These are phyloP conservation scores for Argyrosomus regius DNA, from an alignment of 2,797 vertebrate species.

Conservation along the genomic window DNA sequence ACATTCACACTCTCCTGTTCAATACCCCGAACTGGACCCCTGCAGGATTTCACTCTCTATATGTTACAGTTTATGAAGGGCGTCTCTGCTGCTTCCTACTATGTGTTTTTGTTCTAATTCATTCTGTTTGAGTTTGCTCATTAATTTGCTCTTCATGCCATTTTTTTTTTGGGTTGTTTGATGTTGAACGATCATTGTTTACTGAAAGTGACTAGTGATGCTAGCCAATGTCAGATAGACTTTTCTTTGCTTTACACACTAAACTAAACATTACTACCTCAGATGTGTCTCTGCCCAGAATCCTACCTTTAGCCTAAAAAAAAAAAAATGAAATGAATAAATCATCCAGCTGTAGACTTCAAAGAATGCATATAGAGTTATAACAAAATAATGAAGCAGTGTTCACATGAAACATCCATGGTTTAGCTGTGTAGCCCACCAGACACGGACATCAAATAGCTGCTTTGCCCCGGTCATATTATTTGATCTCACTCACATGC, in stretches of 20 bases:
- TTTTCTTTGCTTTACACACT: constrained; percentile 1
- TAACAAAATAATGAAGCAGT: constrained; percentile 59
- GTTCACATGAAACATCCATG: constrained; percentile 52
- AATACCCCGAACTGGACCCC: not conserved
- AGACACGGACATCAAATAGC: constrained; percentile 62
- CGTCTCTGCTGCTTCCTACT: not conserved
- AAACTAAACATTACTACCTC: constrained; percentile 6
- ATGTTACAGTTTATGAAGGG: constrained; percentile 27
- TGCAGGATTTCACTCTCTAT: not conserved
- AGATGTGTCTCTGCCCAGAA: constrained; percentile 12
- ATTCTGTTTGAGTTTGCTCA: constrained; percentile 22
- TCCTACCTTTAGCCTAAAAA: constrained; percentile 15
- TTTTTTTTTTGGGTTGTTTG: not conserved
- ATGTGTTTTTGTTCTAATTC: constrained; percentile 1
- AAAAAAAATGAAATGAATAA: constrained; percentile 32
- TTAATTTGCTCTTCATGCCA: not conserved
- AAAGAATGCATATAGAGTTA: constrained; percentile 41
- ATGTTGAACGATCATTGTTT: not conserved
- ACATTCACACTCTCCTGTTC: not conserved
- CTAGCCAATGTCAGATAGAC: not conserved
- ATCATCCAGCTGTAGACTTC: constrained; percentile 41
- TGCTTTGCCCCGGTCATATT: constrained; percentile 15
- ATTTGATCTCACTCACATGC: constrained; percentile 50
- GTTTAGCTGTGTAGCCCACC: constrained; percentile 49
- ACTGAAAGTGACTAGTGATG: not conserved